A percentile compares a stretch with the other conserved stretches of the same genome.
phyloP scores from a whole-genome alignment of 23 tunicate species.

The Botrylloides violaceus region DNA sequence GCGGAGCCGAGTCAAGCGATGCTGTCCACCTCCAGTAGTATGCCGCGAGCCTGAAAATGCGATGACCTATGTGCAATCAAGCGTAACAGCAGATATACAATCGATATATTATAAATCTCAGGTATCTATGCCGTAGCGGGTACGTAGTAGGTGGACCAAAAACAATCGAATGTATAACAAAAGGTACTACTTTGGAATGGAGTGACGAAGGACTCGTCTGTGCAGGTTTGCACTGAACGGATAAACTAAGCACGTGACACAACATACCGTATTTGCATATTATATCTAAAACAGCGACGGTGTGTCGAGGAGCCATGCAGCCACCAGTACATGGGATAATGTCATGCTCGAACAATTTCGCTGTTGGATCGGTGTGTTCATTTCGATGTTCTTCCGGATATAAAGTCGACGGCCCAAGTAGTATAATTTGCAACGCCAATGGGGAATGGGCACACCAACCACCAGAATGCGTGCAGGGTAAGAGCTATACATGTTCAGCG shows the following conservation, averaged over 20 bases:
- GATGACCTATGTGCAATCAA: neutral
- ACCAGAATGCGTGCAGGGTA: conserved; percentile 19
- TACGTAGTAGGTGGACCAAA: conserved; percentile 34
- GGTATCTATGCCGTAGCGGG: conserved; percentile 42
- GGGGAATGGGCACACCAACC: conserved; percentile 35
- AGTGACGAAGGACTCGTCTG: conserved; percentile 30
- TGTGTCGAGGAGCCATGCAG: conserved; percentile 30
- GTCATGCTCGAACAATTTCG: conserved; percentile 40
- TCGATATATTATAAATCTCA: neutral
- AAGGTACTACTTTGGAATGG: conserved; percentile 28
- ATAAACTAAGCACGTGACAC: neutral
- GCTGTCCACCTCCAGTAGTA: too few relatives aligned
- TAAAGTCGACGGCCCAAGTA: conserved; percentile 27
- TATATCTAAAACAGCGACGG: conserved; percentile 13
- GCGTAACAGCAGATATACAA: neutral
- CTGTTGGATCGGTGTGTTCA: conserved; percentile 34
- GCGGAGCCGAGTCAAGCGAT: too few relatives aligned
- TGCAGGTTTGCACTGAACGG: conserved; percentile 36
- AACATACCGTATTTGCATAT: neutral
- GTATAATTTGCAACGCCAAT: conserved; percentile 30
- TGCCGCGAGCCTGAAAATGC: too few relatives aligned
- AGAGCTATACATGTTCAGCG: too few relatives aligned
- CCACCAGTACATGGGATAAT: conserved; percentile 37
- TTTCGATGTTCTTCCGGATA: conserved; percentile 56
- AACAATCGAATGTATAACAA: conserved; percentile 28